phyloP scores from a whole-genome alignment of 2,888 invertebrate genomes.

The Leucoma salicis region DNA sequence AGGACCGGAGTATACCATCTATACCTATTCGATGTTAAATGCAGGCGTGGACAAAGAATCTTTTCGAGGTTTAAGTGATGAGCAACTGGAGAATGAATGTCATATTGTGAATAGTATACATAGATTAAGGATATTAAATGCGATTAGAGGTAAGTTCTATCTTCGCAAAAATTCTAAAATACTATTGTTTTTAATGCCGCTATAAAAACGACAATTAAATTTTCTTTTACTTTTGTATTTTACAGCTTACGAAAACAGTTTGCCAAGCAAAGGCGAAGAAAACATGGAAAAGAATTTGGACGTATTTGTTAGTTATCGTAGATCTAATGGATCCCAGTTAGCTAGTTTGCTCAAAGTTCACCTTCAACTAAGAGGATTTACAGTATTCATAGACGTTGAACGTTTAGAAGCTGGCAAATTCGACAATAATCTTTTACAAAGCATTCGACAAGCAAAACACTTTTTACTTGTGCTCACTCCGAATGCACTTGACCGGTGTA shows the following conservation, averaged over 20 bases:
- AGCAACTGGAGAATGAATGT: constrained; percentile 95
- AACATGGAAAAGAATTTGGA: constrained; percentile 95
- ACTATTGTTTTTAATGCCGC: not conserved
- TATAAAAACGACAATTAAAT: not conserved
- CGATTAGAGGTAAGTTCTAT: constrained; percentile 85
- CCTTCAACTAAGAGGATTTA: constrained; percentile 96
- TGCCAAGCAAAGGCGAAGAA: constrained; percentile 87
- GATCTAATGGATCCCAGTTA: constrained; percentile 98
- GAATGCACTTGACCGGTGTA: constrained; percentile 96
- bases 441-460: constrained; percentile 97
- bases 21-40: constrained; percentile 97
- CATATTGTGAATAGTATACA: constrained; percentile 97
- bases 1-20: constrained; percentile 95
- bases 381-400: constrained; percentile 99
- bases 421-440: constrained; percentile 97
- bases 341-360: constrained; percentile 98
- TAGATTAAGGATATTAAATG: constrained; percentile 93
- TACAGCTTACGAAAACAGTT: constrained; percentile 84
- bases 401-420: constrained; percentile 99
- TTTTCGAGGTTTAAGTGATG: constrained; percentile 93
- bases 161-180: not conserved
- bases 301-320: constrained; percentile 98
- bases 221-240: constrained; percentile 27
- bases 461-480: constrained; percentile 98
- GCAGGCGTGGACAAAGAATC: constrained; percentile 96